phyloP scores from a whole-genome alignment of 2,113 vertebrate genomes.

The Bambusicola thoracicus region DNA sequence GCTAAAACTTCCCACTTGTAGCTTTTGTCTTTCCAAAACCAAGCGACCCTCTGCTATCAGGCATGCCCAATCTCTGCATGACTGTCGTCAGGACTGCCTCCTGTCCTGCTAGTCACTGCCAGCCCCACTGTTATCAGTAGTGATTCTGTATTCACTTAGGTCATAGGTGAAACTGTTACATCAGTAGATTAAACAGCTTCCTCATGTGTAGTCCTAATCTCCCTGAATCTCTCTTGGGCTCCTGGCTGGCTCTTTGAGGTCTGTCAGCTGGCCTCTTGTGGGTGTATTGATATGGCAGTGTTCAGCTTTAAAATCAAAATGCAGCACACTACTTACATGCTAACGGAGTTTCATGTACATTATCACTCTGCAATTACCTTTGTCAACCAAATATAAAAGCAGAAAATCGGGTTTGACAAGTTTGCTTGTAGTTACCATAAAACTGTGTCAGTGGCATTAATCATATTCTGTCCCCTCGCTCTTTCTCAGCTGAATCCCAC shows the following conservation, averaged over 20 bases:
- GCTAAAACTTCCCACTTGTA: neutral
- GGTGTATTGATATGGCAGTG: neutral
- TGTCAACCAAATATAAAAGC: constrained; percentile 16
- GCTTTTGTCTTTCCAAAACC: neutral
- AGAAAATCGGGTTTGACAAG: neutral
- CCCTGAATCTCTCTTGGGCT: neutral
- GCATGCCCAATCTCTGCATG: fast-evolving
- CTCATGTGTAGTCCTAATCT: neutral
- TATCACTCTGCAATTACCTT: neutral
- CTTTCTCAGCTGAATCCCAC: neutral
- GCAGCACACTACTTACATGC: neutral
- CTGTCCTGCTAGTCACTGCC: neutral
- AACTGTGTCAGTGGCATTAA: neutral
- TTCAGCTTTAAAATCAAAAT: neutral
- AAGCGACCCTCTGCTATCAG: neutral
- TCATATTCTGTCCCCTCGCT: neutral
- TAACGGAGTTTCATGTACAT: neutral
- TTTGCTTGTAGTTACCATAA: neutral
- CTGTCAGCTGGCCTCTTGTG: neutral
- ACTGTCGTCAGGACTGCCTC: neutral
- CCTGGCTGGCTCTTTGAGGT: neutral
- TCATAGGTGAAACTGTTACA: neutral
- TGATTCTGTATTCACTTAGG: neutral
- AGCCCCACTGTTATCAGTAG: neutral
- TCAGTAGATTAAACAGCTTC: neutral